Percentiles rank a stretch among this genome's conserved stretches.
phyloP scores from a whole-genome alignment of 2,113 vertebrate genomes.

The Nannospalax galili region DNA sequence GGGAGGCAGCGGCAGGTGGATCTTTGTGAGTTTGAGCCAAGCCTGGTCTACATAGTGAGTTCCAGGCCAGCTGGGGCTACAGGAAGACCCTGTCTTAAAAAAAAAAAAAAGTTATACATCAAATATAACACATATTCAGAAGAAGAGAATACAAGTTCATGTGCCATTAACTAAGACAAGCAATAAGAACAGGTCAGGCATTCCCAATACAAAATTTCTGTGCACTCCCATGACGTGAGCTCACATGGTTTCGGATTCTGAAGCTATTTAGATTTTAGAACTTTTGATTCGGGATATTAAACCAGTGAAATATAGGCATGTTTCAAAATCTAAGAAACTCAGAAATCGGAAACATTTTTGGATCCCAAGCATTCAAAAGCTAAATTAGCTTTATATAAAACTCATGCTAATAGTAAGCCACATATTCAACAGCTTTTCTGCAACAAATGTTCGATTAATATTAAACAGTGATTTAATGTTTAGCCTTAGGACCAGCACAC shows the following conservation, averaged over 20 bases:
- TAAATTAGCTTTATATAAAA: neutral
- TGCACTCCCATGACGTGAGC: neutral
- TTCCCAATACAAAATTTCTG: neutral
- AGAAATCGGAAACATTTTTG: neutral
- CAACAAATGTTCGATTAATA: neutral
- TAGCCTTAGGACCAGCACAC: neutral
- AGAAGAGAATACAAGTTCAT: neutral
- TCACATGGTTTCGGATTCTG: neutral
- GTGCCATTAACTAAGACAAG: neutral
- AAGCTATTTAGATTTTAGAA: neutral
- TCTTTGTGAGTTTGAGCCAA: too few relatives aligned
- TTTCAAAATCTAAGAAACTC: neutral
- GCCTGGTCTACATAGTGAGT: too few relatives aligned
- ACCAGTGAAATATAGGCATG: neutral
- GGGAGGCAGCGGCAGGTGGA: too few relatives aligned
- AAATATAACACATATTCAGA: slow-evolving; percentile 43
- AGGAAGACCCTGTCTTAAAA: too few relatives aligned
- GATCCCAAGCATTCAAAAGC: neutral
- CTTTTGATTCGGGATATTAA: neutral
- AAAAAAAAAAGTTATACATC: too few relatives aligned
- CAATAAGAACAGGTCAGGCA: neutral
- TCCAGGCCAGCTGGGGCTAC: too few relatives aligned
- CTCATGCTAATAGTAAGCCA: neutral
- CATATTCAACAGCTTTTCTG: neutral
- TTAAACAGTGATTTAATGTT: too few relatives aligned